Evolutionary conservation across 1,140 invertebrate species (phyloP).

Genomic region (Physella acuta): DNA sequence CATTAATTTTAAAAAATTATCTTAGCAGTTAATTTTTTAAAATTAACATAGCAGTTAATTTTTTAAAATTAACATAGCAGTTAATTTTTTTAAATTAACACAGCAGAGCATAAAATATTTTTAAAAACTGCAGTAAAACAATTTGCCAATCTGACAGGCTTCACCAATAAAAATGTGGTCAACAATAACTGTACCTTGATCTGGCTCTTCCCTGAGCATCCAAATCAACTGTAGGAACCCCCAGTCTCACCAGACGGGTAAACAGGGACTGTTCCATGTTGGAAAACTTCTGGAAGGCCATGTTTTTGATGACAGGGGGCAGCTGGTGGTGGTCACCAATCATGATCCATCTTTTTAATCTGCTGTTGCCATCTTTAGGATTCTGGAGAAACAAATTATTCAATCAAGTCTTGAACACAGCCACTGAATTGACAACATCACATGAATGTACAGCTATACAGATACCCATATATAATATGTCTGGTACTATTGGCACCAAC

Average conservation of each 20-base stretch:
- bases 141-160: too few species aligned
- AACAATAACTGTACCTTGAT: slow-evolving; percentile 64
- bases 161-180: too few species aligned
- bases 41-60: background rate
- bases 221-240: slow-evolving; percentile 93
- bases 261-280: slow-evolving; percentile 99
- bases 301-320: slow-evolving; percentile 99
- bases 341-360: slow-evolving; percentile 99
- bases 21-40: too few species aligned
- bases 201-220: slow-evolving; percentile 96
- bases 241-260: slow-evolving; percentile 90
- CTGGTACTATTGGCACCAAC: background rate
- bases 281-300: slow-evolving; percentile 99
- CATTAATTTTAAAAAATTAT: too few species aligned
- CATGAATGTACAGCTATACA: background rate
- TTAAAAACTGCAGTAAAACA: too few species aligned
- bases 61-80: background rate
- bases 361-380: slow-evolving; percentile 91
- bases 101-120: too few species aligned
- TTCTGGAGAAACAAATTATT: slow-evolving; percentile 64
- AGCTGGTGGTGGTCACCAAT: slow-evolving; percentile 99
- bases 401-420: too few species aligned
- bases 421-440: too few species aligned
- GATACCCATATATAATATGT: background rate
- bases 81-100: background rate